These are phyloP conservation scores for Globicephala melas DNA, from an alignment of 2,113 vertebrate genomes.

Conservation along the genomic window DNA sequence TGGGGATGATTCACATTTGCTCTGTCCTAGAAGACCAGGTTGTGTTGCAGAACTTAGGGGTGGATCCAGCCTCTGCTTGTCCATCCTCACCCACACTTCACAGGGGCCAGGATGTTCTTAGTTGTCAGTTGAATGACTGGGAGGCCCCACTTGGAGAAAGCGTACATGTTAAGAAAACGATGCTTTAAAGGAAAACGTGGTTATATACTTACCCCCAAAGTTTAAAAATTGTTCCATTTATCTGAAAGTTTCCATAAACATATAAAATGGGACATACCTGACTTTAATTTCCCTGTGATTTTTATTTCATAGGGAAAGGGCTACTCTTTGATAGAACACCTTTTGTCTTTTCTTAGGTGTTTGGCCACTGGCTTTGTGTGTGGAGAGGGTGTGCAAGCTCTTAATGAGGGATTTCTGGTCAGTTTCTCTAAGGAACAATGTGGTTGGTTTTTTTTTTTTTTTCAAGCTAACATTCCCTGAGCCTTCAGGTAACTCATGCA, in stretches of 20 bases:
- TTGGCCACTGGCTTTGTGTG: background rate
- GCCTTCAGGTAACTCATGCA: background rate
- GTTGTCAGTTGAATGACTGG: background rate
- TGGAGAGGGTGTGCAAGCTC: background rate
- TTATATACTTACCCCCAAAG: background rate
- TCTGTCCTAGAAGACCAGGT: background rate
- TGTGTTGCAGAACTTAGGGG: background rate
- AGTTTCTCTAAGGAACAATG: background rate
- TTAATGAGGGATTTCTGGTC: background rate
- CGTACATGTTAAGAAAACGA: background rate
- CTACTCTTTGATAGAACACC: background rate
- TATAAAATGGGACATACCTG: background rate
- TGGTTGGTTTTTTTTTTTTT: background rate
- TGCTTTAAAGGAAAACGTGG: background rate
- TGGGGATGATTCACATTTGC: background rate
- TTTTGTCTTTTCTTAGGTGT: background rate
- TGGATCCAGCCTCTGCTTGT: background rate
- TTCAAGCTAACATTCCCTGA: background rate
- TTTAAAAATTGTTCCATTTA: background rate
- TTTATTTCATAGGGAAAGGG: background rate
- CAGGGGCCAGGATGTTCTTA: too few species aligned
- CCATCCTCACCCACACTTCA: fast-evolving
- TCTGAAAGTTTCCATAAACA: background rate
- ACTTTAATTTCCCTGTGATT: background rate
- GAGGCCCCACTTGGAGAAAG: background rate